Evolutionary conservation across 2,797 vertebrate species (phyloP).

Genomic region (Myripristis jacobus): DNA sequence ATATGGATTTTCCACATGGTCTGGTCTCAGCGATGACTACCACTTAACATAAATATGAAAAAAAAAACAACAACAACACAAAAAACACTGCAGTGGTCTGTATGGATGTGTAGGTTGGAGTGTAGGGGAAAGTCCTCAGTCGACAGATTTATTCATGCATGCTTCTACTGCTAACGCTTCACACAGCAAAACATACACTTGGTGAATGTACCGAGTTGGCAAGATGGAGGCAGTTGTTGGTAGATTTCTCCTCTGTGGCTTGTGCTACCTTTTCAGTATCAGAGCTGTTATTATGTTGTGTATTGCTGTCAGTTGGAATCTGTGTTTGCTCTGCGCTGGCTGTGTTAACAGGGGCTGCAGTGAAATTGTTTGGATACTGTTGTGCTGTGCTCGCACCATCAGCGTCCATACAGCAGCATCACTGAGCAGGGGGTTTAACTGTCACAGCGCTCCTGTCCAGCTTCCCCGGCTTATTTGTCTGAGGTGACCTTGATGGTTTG

Average conservation of each 20-base stretch:
- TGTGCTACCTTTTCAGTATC: slow-evolving; percentile 54
- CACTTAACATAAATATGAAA: too few relatives aligned
- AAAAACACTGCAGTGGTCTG: too few relatives aligned
- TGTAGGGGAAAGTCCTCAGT: too few relatives aligned
- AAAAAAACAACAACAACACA: too few relatives aligned
- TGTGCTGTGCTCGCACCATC: too few relatives aligned
- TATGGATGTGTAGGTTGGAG: too few relatives aligned
- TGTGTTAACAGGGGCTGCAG: slow-evolving; percentile 21
- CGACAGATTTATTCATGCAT: too few relatives aligned
- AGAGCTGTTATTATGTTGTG: slow-evolving; percentile 49
- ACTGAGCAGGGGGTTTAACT: slow-evolving; percentile 7
- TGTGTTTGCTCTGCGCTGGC: slow-evolving; percentile 14
- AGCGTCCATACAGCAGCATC: not conserved
- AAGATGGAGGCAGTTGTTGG: slow-evolving; percentile 20
- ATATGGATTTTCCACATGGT: too few relatives aligned
- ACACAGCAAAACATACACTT: too few relatives aligned
- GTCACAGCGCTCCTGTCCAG: not conserved
- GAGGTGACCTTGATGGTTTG: not conserved
- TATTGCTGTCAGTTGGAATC: slow-evolving; percentile 45
- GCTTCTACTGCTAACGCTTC: too few relatives aligned
- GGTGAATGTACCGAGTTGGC: slow-evolving; percentile 25
- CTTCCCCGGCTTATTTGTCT: not conserved
- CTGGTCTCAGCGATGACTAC: too few relatives aligned
- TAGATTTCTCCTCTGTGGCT: slow-evolving; percentile 19
- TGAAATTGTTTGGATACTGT: slow-evolving; percentile 28